Evolutionary conservation across 1,140 invertebrate species (phyloP), one percentile per base, ranked within the genome.

Genomic region (Leucophenga varia): DNA sequence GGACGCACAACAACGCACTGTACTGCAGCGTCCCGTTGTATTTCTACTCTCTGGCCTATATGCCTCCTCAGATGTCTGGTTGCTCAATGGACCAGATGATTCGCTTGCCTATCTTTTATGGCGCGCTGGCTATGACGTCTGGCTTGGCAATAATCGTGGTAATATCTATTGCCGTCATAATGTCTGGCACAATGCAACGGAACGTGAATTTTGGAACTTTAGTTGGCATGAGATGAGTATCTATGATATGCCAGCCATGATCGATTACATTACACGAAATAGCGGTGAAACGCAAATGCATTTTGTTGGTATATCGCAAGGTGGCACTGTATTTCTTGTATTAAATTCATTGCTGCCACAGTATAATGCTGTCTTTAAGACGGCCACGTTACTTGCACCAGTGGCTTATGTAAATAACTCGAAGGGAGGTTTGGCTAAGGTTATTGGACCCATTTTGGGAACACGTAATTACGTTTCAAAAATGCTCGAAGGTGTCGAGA

Each of bases 181-280:
- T 68, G 44, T 75, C 6, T 65, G 63, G 13, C 49, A 78, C 3
- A 59, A 80, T 57, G 74, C 80, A 2, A 72, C 77, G 7, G 70
- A 76, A 16, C 54, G 59, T 2, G 57, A 74, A 43, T 79, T 77
- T 55, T 79, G 75, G 75, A 57, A 75, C 52, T 77, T 72, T 9
- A 87, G 85, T 51, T 89, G 78, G 78, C 83, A 89, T 63, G 85
- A 90, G 72, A 87, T 89, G 79, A 85, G 83, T 9, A 50, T 76
- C 14, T 84, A 81, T 53, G 88, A 90, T 61, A 54, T 89, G 37
- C 85, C 88, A 13, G 82, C 86, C 2, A 81, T 82, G 69, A 79
- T 91, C 13, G 80, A 87, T 50, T 85, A 82, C 55, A 79, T 87
- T 13, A 54, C 87, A 10, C 55, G 76, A 0, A 55, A 51, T 12